Percentiles rank a stretch among this genome's conserved stretches.
Evolutionary conservation across 1,140 invertebrate genomes (phyloP).

Genomic region (Vanessa tameamea): DNA sequence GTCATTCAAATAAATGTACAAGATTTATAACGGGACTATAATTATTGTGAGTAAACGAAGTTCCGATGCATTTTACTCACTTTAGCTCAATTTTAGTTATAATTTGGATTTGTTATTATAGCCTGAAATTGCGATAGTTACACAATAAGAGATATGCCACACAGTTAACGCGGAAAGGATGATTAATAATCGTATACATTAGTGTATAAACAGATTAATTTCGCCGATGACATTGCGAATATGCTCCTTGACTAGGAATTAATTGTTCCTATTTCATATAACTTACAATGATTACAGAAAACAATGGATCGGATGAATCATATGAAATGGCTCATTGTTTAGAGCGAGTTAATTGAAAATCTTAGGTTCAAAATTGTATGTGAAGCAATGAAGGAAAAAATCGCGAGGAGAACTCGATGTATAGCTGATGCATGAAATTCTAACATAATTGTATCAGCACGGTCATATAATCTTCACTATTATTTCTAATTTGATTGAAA

Average conservation of each 20-base stretch:
- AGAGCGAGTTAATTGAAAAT: too few species aligned
- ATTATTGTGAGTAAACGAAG: too few species aligned
- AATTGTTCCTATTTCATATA: slow-evolving; percentile 8
- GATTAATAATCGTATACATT: slow-evolving; percentile 7
- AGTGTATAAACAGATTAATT: slow-evolving; percentile 19
- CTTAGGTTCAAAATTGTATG: too few species aligned
- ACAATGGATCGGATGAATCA: background rate
- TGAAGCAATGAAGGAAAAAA: too few species aligned
- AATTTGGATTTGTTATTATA: background rate
- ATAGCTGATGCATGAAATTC: too few species aligned
- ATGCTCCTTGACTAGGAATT: background rate
- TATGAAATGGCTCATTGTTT: background rate
- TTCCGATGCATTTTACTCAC: background rate
- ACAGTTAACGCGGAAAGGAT: background rate
- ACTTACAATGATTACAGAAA: background rate
- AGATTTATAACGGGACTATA: too few species aligned
- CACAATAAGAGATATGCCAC: background rate
- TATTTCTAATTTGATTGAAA: too few species aligned
- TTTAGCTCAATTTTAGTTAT: background rate
- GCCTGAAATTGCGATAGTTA: background rate
- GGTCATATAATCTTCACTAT: too few species aligned
- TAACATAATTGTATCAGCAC: too few species aligned
- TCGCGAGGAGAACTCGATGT: too few species aligned
- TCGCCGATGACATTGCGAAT: slow-evolving; percentile 14
- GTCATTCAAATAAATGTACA: too few species aligned